These are phyloP conservation scores for Endotricha flammealis DNA, from an alignment of 2,888 invertebrate species.

Conservation along the genomic window DNA sequence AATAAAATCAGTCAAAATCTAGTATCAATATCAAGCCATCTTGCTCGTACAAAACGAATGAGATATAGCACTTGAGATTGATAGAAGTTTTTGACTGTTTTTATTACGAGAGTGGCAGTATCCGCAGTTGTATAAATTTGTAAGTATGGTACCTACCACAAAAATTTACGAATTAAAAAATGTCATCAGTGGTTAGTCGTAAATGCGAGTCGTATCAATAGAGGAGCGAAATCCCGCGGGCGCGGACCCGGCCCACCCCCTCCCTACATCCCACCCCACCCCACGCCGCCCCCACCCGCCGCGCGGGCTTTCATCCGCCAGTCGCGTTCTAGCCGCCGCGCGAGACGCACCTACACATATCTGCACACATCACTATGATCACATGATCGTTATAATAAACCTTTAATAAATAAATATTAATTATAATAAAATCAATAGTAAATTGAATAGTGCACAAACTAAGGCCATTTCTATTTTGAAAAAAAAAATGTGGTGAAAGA, in stretches of 20 bases:
- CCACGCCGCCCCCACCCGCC: slow-evolving; percentile 21
- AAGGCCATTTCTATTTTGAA: not conserved
- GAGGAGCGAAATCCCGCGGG: slow-evolving; percentile 33
- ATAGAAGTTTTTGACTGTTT: too few relatives aligned
- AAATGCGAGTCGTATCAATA: slow-evolving; percentile 28
- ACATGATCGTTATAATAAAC: slow-evolving; percentile 52
- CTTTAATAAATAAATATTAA: too few relatives aligned
- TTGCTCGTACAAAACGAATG: too few relatives aligned
- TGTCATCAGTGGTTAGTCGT: slow-evolving; percentile 5
- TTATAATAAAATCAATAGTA: not conserved
- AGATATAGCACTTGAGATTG: too few relatives aligned
- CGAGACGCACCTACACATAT: slow-evolving; percentile 50
- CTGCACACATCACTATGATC: slow-evolving; percentile 40
- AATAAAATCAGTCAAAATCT: too few relatives aligned
- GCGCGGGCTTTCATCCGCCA: slow-evolving; percentile 30
- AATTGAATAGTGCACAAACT: too few relatives aligned
- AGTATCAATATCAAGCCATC: too few relatives aligned
- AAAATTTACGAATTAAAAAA: slow-evolving; percentile 7
- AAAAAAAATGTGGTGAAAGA: too few relatives aligned
- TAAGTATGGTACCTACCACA: not conserved
- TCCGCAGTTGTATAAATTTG: too few relatives aligned
- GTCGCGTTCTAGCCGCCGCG: slow-evolving; percentile 63
- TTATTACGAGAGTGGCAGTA: too few relatives aligned
- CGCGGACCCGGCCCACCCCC: slow-evolving; percentile 27
- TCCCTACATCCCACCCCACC: slow-evolving; percentile 27